Conservation (phyloP, 2,888 invertebrate species). For the Crepidodera aurea region DNA sequence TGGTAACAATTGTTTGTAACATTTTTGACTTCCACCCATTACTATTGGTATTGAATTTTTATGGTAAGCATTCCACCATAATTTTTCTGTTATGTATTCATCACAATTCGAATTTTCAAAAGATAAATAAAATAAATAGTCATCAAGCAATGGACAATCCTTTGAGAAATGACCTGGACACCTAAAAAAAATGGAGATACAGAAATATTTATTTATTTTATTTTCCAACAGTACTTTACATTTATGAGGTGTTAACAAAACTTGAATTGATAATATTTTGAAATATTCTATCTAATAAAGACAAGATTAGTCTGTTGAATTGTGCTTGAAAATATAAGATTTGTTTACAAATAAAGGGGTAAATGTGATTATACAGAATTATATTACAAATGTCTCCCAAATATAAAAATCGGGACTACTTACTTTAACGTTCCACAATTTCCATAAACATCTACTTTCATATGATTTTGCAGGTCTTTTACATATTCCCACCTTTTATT, state of each 20-base stretch:
- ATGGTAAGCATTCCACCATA: conserved; percentile 71
- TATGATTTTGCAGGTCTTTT: conserved; percentile 65
- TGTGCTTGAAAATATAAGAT: too few relatives aligned
- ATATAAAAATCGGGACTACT: too few relatives aligned
- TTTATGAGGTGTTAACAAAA: too few relatives aligned
- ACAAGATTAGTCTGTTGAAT: too few relatives aligned
- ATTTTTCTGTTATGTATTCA: conserved; percentile 76
- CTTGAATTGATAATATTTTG: too few relatives aligned
- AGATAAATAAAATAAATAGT: conserved; percentile 74
- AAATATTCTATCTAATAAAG: too few relatives aligned
- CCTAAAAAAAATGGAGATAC: conserved; percentile 58
- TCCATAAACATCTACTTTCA: conserved; percentile 69
- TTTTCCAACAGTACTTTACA: too few relatives aligned
- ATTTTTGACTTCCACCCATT: conserved; percentile 65
- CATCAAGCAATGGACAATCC: conserved; percentile 67
- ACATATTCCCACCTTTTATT: conserved; percentile 66
- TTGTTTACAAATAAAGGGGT: too few relatives aligned
- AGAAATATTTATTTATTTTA: too few relatives aligned
- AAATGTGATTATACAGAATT: too few relatives aligned
- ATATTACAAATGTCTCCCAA: too few relatives aligned
- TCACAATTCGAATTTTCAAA: conserved; percentile 76
- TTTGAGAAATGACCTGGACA: conserved; percentile 71
- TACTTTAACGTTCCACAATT: conserved; percentile 62
- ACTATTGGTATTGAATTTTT: conserved; percentile 73
- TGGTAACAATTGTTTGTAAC: conserved; percentile 66